Evolutionary conservation across 2,797 vertebrate species (phyloP).

Genomic region (Liasis olivaceus): DNA sequence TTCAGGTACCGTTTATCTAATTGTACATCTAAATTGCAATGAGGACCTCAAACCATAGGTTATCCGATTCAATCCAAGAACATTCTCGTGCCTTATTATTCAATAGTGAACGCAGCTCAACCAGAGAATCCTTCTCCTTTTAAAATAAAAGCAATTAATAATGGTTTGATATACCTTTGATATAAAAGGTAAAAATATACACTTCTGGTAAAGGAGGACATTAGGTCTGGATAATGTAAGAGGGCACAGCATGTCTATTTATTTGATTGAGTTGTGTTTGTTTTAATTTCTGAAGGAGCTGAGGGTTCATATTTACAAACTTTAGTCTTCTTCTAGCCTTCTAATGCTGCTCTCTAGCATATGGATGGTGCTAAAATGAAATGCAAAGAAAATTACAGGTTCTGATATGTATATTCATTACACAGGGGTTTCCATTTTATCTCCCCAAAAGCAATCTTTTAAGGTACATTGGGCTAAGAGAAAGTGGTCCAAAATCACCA

Average conservation of each 20-base stretch:
- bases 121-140: slow-evolving; percentile 39
- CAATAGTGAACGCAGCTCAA: slow-evolving; percentile 30
- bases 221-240: background rate
- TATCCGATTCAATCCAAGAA: slow-evolving; percentile 53
- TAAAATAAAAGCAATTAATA: slow-evolving; percentile 9
- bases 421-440: background rate
- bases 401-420: background rate
- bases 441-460: background rate
- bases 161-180: background rate
- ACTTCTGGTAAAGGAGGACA: background rate
- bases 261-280: background rate
- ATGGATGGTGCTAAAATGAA: background rate
- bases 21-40: slow-evolving; percentile 66
- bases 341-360: background rate
- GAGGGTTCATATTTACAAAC: background rate
- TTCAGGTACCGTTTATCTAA: slow-evolving; percentile 54
- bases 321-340: background rate
- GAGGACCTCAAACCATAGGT: slow-evolving; percentile 53
- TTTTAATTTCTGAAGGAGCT: background rate
- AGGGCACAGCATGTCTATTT: background rate
- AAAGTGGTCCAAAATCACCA: background rate
- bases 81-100: slow-evolving; percentile 5
- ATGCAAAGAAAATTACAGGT: background rate
- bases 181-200: background rate
- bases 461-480: background rate